A percentile compares a stretch with the other conserved stretches of the same genome.
Conservation (phyloP, 2,113 vertebrate genomes). For the Serinus canaria region DNA sequence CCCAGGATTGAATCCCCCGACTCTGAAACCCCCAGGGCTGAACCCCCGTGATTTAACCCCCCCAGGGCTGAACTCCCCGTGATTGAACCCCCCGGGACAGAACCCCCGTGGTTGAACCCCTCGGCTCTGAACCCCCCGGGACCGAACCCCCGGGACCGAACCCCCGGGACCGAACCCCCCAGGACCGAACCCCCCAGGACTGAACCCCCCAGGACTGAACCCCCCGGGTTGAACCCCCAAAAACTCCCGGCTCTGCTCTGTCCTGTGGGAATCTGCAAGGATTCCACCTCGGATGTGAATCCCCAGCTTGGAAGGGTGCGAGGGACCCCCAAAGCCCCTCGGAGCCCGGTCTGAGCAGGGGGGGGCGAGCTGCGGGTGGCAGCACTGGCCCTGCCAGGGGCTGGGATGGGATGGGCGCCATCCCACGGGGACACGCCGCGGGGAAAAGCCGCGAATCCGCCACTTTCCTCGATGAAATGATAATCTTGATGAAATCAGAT, state of each 20-base stretch:
- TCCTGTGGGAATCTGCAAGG: background rate
- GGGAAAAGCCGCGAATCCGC: background rate
- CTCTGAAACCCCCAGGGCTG: too few relatives aligned
- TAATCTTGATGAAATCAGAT: background rate
- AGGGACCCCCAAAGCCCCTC: background rate
- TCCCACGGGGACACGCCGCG: background rate
- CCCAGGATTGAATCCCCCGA: accelerated
- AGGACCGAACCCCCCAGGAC: too few relatives aligned
- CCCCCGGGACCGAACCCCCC: too few relatives aligned
- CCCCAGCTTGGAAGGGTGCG: accelerated
- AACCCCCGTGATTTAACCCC: too few relatives aligned
- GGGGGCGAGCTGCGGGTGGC: accelerated
- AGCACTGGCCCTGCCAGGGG: background rate
- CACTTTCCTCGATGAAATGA: background rate
- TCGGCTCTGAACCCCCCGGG: too few relatives aligned
- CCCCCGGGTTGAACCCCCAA: too few relatives aligned
- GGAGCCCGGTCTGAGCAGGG: accelerated
- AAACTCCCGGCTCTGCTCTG: background rate
- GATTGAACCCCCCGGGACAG: too few relatives aligned
- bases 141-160: too few relatives aligned
- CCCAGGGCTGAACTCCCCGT: too few relatives aligned
- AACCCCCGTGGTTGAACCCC: too few relatives aligned
- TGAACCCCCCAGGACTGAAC: too few relatives aligned
- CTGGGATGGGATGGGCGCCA: accelerated
- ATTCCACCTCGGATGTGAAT: accelerated